Evolutionary conservation across 2,888 invertebrate genomes (phyloP), one percentile per base, ranked within the genome.

Genomic region (Galeopsomyia nigrocyanea): DNA sequence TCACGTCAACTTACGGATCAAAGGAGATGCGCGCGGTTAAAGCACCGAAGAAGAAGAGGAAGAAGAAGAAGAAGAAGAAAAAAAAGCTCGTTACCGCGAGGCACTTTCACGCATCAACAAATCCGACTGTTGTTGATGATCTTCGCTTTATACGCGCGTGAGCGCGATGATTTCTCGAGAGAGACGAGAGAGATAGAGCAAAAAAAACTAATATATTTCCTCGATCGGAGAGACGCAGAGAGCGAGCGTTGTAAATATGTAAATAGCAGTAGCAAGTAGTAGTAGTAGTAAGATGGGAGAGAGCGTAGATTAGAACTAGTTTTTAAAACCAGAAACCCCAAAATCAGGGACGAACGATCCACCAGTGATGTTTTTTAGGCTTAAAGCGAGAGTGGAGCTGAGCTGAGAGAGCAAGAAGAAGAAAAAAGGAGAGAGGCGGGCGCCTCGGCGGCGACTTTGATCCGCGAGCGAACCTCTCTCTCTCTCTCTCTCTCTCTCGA

Each of bases 361-460:
- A 77, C 78, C 78, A 80, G 79, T 79, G 78, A 79, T 75, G 73
- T 62, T 75, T 62, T 75, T 72, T 66, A 70, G 50, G 60, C 55
- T 72, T 71, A 69, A 69, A 61, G 19, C 26, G 39, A 63, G 46
- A 39, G 56, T 21, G 46, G 46, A 49, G n/a, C n/a, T n/a, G n/a
- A n/a, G n/a, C n/a, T n/a, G 63, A 13, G 50, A 49, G 19, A 39
- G 22, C 39, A 39, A 57, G 47, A 57, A 26, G 5, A 26, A 26
- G 39, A 60, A 51, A 58, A 49, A 60, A 21, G 1, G 31, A 13
- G 55, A 57, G 56, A 22, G 51, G 22, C 14, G 68, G 26, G 17
- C 67, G 64, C 63, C 39, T 51, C 53, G 57, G 5, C 49, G 39
- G 26, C 66, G 66, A 62, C 73, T 74, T 74, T 74, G 68, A 68